Base-by-base conservation (phyloP, 37 sponge, comb jelly and placozoan genomes). In the Cladorhizidae sp. region DNA sequence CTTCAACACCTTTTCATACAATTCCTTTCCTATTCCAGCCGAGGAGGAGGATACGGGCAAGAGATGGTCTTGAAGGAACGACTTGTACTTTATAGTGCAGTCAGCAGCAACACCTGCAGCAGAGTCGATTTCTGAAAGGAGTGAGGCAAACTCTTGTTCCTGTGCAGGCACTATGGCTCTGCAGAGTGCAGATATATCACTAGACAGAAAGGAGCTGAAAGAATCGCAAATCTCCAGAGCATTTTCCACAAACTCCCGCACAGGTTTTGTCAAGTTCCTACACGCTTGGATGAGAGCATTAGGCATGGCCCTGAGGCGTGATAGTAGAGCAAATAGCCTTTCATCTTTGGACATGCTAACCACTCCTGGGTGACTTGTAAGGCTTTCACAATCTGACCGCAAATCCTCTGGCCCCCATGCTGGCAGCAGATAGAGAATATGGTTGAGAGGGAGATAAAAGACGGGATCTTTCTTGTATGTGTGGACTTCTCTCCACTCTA, bases 401-500 rank as follows among this genome's bases (percentile, higher is more conserved):
- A 7, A 6, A 3, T 22, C 28, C 9, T 29, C 1, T 15, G 36
- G 67, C 0, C 88, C 78, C 88, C 88, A 88, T 20, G 56, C 76
- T 0, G 88, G 88, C 25, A 88, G 64, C 14, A 88, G 88, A 52
- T 77, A 82, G 43, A 73, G 73, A 31, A 88, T 41, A 22, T 78
- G 42, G 23, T 88, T 68, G 26, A 88, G 73, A 20, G 83, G 78
- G 20, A 88, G 83, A 72, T 88, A 88, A 40, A 77, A 49, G 20
- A 22, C 5, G 21, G 83, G 83, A 40, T 88, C 82, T n/a, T 61
- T 77, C 54, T 82, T 70, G 43, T 82, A 49, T 17, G 22, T 39
- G 35, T 76, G 29, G 0, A 88, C 29, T 43, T 81, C 52, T 29
- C 70, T 49, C 78, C 78, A 88, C n/a, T 71, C 41, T 14, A 88